These are phyloP conservation scores for Plectrocnemia conspersa DNA, from an alignment of 1,140 invertebrate genomes.

Conservation along the genomic window DNA sequence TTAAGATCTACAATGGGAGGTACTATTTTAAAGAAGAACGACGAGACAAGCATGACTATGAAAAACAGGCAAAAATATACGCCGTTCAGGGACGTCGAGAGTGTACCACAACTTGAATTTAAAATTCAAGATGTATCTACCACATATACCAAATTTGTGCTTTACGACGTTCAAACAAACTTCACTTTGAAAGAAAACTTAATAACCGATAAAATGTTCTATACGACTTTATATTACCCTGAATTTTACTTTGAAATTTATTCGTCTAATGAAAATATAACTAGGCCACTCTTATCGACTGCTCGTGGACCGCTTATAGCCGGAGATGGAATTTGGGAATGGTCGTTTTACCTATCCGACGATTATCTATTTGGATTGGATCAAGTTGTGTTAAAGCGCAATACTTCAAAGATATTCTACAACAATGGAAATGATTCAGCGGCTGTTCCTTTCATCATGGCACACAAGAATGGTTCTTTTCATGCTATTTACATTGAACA, in stretches of 20 bases:
- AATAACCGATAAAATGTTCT: slow-evolving; percentile 9
- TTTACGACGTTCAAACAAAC: slow-evolving; percentile 22
- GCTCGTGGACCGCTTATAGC: slow-evolving; percentile 42
- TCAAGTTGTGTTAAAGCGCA: slow-evolving; percentile 32
- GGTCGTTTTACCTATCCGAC: slow-evolving; percentile 40
- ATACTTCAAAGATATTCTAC: slow-evolving; percentile 39
- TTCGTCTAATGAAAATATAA: slow-evolving; percentile 13
- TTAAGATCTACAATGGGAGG: not conserved
- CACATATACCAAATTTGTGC: slow-evolving; percentile 21
- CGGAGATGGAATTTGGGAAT: slow-evolving; percentile 44
- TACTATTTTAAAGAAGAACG: not conserved
- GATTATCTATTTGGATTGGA: slow-evolving; percentile 39
- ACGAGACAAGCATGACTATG: slow-evolving; percentile 1
- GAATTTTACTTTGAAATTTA: slow-evolving; percentile 29
- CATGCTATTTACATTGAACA: slow-evolving; percentile 38
- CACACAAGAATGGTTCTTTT: slow-evolving; percentile 38
- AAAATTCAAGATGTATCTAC: slow-evolving; percentile 14
- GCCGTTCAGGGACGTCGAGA: slow-evolving; percentile 6
- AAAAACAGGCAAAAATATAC: slow-evolving; percentile 7
- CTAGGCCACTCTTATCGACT: slow-evolving; percentile 39
- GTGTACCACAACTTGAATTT: slow-evolving; percentile 8
- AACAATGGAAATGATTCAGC: slow-evolving; percentile 36
- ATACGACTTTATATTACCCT: slow-evolving; percentile 22
- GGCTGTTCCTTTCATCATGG: slow-evolving; percentile 39
- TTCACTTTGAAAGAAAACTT: not conserved